These are phyloP conservation scores for Sarcophaga variegata DNA, from an alignment of 2,888 invertebrate genomes.

Conservation along the genomic window DNA sequence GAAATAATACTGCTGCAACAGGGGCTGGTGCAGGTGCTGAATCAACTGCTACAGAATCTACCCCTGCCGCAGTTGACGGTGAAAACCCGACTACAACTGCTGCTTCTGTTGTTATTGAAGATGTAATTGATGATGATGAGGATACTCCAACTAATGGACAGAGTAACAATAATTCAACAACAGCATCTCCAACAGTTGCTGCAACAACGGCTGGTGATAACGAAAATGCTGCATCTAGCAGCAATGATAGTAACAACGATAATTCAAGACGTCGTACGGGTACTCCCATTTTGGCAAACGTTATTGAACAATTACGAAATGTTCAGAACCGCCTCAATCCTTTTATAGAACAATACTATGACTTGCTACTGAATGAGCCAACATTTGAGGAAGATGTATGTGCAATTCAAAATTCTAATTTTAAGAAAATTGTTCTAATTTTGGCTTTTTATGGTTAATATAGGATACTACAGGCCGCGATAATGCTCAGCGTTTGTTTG, in stretches of 20 bases:
- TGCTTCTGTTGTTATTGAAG: conserved; percentile 76
- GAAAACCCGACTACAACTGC: conserved; percentile 63
- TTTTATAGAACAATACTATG: conserved; percentile 85
- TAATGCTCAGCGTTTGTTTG: conserved; percentile 86
- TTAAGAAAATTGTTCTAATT: neutral
- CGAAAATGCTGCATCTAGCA: conserved; percentile 29
- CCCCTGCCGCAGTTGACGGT: conserved; percentile 39
- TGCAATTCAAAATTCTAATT: neutral
- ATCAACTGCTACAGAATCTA: conserved; percentile 52
- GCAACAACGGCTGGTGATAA: conserved; percentile 50
- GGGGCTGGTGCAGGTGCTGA: conserved; percentile 19
- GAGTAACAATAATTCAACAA: conserved; percentile 47
- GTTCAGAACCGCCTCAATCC: conserved; percentile 85
- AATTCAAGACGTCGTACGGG: conserved; percentile 78
- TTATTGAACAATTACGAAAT: conserved; percentile 79
- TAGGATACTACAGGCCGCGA: conserved; percentile 82
- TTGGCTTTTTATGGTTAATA: conserved; percentile 6
- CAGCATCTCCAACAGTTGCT: conserved; percentile 25
- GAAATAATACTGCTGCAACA: conserved; percentile 48
- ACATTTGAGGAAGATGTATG: conserved; percentile 81
- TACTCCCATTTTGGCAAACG: conserved; percentile 79
- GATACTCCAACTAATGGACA: conserved; percentile 65
- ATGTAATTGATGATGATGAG: conserved; percentile 75
- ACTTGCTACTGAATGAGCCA: conserved; percentile 85
- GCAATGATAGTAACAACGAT: conserved; percentile 65